Evolutionary conservation across 1,140 invertebrate genomes (phyloP), one percentile per base, ranked within the genome.

Genomic region (Planococcus citri): DNA sequence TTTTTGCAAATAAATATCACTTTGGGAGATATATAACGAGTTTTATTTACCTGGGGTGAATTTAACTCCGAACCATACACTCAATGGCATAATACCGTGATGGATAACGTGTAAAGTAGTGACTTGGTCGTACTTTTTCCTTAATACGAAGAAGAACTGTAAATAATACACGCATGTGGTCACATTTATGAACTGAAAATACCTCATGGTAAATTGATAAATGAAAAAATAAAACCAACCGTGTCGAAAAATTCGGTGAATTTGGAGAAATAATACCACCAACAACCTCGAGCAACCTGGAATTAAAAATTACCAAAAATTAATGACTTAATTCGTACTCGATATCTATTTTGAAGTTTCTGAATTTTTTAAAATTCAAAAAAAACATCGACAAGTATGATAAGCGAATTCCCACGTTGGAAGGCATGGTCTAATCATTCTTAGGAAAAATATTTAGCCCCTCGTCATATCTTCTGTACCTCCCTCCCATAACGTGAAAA

Each of bases 231-330:
- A 68, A 29, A 70, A 85, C 87, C 87, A 83, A 97, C 91, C 78
- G 95, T 97, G 78, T 98, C 95, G 78, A 96, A 86, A 82, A 97
- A 95, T 80, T 98, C 95, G 70, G 94, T 89, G 79, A 86, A 94
- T 81, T 98, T 98, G 0, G 94, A 97, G 75, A 96, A 87, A 78
- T 92, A 97, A 79, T 96, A 98, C 94, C 93, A 97, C 94, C 94
- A 98, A 75, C 94, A 88, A 33, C 90, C 93, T 75, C 85, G 81
- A 4, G 90, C 94, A 83, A 95, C 94, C 94, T 97, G 82, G 72
- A 75, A 77, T 33, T 33, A 12, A 33, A 33, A 33, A 6, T 68
- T n/a, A n/a, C 68, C 37, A 73, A 76, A 73, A 75, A 73, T 70
- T 8, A 68, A n/a, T n/a, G n/a, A n/a, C n/a, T n/a, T n/a, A n/a